These are phyloP conservation scores for Anastrepha ludens DNA, from an alignment of 1,140 invertebrate species.

Conservation along the genomic window DNA sequence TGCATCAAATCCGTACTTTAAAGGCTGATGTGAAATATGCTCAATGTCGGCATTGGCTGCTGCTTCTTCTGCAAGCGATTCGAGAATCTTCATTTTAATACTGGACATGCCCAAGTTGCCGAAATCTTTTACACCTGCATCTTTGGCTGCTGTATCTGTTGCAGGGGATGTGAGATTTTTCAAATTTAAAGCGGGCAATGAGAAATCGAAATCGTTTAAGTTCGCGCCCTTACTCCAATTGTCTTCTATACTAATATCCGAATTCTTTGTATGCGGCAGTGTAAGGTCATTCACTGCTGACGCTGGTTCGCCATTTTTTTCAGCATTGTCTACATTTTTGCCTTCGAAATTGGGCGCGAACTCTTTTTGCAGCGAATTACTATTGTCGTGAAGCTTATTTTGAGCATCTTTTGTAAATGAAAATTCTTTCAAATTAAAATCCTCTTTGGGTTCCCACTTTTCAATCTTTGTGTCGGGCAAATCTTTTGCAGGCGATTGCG, in stretches of 20 bases:
- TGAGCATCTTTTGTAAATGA: background rate
- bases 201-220: background rate
- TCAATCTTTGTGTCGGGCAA: background rate
- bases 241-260: background rate
- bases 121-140: background rate
- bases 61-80: background rate
- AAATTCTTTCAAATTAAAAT: constrained; percentile 18
- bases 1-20: background rate
- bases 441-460: background rate
- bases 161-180: background rate
- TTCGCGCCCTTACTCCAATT: background rate
- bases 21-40: background rate
- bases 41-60: background rate
- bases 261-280: background rate
- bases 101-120: constrained; percentile 6
- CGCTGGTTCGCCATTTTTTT: background rate
- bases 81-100: background rate
- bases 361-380: background rate
- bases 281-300: background rate
- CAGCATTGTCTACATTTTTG: background rate
- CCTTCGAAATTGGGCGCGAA: background rate
- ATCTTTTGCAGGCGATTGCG: background rate
- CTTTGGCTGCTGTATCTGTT: background rate
- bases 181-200: background rate
- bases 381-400: constrained; percentile 4